Evolutionary conservation across 2,888 invertebrate genomes (phyloP).

Genomic region (Pristionchus arcanus): DNA sequence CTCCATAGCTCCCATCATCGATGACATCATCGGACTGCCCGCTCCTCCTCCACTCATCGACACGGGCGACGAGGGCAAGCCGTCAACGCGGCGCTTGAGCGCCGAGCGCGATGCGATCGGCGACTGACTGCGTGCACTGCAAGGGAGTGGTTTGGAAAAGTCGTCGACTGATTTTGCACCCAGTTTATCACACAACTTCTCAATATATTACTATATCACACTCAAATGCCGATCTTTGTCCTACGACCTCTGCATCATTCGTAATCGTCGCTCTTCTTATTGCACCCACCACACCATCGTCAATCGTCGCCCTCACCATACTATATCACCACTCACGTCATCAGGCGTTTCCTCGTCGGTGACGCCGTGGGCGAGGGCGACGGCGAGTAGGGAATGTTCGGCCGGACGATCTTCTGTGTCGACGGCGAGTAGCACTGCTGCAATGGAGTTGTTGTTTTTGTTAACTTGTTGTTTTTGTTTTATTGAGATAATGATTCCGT

Average conservation of each 20-base stretch:
- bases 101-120: constrained; percentile 54
- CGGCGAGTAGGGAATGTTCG: constrained; percentile 78
- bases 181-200: neutral
- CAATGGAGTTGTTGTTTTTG: neutral
- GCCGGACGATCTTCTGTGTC: constrained; percentile 76
- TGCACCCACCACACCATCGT: neutral
- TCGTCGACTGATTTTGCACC: neutral
- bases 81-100: constrained; percentile 41
- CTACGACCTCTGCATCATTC: neutral
- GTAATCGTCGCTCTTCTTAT: neutral
- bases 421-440: constrained; percentile 78
- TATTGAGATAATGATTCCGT: too few species aligned
- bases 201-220: neutral
- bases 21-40: neutral
- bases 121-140: constrained; percentile 54
- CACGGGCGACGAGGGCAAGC: neutral
- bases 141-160: neutral
- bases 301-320: neutral
- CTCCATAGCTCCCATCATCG: neutral
- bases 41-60: constrained; percentile 20
- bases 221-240: neutral
- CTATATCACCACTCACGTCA: constrained; percentile 56
- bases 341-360: constrained; percentile 60
- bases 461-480: too few species aligned
- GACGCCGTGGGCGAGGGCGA: constrained; percentile 68